Base-by-base conservation (phyloP, 2,113 vertebrate genomes). In the Centrocercus urophasianus region DNA sequence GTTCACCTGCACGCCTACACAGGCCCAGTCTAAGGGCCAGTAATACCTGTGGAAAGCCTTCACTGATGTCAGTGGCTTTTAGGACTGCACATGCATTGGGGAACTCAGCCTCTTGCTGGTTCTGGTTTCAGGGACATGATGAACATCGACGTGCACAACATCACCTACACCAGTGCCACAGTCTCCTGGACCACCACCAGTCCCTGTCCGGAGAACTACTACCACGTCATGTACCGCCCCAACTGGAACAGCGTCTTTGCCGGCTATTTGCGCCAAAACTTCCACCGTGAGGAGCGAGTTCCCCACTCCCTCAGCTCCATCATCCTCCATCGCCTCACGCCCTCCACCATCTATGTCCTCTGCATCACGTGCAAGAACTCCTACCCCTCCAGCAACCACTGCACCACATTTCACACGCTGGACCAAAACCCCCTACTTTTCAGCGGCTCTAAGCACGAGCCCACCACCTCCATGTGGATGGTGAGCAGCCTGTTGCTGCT, bases 211-310 rank as follows among this genome's bases (percentile, higher is more conserved):
- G 97, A 97, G 95, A 98, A 97, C 93, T 97, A 97, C 83, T 98
- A 98, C 89, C 97, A 97, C 18, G 73, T 98, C 83, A 97, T 96
- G 96, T 98, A 98, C 34, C 97, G 96, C 32, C 97, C 97, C 92
- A 98, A 97, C 34, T 98, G 98, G 97, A 98, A 98, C 93, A 97
- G 96, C 13, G 86, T 98, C 91, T 98, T 98, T 0, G 96, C 97
- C 0, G 87, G 98, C 14, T 97, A 97, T 60, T 92, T 97, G 32
- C 97, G 96, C 82, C 97, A 97, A 75, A 97, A 95, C 89, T 97
- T 98, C 87, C 97, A 98, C 80, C 97, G 93, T 0, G 97, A 98
- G 94, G 96, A 98, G 89, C 96, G 88, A 72, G 98, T 98, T 12
- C 98, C 97, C 40, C 95, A 95, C 34, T 92, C 97, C 1, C 88